These are phyloP conservation scores for Fundulus diaphanus DNA, from an alignment of 2,797 vertebrate species.

Conservation along the genomic window DNA sequence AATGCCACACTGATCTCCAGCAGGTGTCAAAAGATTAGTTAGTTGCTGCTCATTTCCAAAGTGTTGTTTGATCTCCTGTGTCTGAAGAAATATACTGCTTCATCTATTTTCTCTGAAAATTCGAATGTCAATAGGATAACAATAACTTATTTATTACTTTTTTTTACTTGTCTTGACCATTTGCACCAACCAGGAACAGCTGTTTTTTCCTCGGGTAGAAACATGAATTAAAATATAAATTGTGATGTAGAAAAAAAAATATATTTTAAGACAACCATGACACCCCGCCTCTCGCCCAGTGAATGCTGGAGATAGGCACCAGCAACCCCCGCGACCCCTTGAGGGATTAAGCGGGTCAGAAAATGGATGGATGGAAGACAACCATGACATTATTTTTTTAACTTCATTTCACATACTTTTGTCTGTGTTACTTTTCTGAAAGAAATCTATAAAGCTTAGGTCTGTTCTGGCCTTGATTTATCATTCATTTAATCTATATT, in stretches of 20 bases:
- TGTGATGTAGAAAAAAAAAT: not conserved
- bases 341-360: too few relatives aligned
- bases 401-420: not conserved
- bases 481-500: slow-evolving; percentile 63
- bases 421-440: slow-evolving; percentile 7
- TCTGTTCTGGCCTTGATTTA: slow-evolving; percentile 35
- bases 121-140: not conserved
- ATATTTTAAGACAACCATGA: not conserved
- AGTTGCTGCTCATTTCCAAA: not conserved
- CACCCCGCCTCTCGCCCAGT: too few relatives aligned
- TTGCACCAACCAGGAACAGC: not conserved
- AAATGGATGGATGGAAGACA: too few relatives aligned
- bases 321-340: too few relatives aligned
- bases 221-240: not conserved
- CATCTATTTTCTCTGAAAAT: not conserved
- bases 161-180: not conserved
- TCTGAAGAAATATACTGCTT: not conserved
- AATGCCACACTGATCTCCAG: not conserved
- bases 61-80: not conserved
- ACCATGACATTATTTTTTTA: not conserved
- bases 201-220: not conserved
- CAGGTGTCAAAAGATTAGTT: not conserved
- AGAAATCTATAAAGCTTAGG: slow-evolving; percentile 22
- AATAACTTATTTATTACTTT: not conserved
- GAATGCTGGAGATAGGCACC: too few relatives aligned